phyloP scores from a whole-genome alignment of 2,888 invertebrate species.

The Acrocyrtus sp. region DNA sequence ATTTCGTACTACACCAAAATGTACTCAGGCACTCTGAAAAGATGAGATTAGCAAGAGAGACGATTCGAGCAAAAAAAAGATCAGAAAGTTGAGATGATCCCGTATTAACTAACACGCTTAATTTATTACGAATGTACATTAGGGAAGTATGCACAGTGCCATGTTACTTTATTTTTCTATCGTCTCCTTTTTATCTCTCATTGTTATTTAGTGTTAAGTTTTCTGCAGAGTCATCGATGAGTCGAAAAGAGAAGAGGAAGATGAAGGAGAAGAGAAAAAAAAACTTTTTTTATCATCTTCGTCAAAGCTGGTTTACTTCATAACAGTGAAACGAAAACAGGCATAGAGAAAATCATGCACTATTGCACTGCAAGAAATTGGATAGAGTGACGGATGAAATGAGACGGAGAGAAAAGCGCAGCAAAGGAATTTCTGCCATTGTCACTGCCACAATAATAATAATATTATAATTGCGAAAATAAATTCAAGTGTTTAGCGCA shows the following conservation, averaged over 20 bases:
- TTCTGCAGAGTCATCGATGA: slow-evolving; percentile 42
- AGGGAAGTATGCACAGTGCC: slow-evolving; percentile 42
- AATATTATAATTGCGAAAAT: slow-evolving; percentile 24
- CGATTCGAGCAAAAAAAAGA: slow-evolving; percentile 4
- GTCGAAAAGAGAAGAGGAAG: too few relatives aligned
- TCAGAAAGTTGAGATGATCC: too few relatives aligned
- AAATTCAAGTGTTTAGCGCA: too few relatives aligned
- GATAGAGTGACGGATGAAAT: too few relatives aligned
- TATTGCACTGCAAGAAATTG: too few relatives aligned
- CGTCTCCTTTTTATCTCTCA: not conserved
- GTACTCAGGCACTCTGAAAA: too few relatives aligned
- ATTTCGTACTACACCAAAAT: not conserved
- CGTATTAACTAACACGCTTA: too few relatives aligned
- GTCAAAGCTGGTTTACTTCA: slow-evolving; percentile 32
- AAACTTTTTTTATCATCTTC: slow-evolving; percentile 12
- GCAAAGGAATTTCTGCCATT: slow-evolving; percentile 24
- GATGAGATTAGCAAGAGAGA: slow-evolving; percentile 18
- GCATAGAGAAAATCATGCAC: too few relatives aligned
- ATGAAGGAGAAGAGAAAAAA: too few relatives aligned
- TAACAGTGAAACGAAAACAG: slow-evolving; percentile 28
- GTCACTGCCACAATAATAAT: slow-evolving; percentile 35
- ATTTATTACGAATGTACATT: slow-evolving; percentile 39
- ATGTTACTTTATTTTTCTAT: slow-evolving; percentile 20
- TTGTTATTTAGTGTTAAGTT: slow-evolving; percentile 39
- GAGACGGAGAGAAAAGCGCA: not conserved